These are phyloP conservation scores for Cyclopterus lumpus DNA, from an alignment of 2,797 vertebrate genomes.

Conservation along the genomic window DNA sequence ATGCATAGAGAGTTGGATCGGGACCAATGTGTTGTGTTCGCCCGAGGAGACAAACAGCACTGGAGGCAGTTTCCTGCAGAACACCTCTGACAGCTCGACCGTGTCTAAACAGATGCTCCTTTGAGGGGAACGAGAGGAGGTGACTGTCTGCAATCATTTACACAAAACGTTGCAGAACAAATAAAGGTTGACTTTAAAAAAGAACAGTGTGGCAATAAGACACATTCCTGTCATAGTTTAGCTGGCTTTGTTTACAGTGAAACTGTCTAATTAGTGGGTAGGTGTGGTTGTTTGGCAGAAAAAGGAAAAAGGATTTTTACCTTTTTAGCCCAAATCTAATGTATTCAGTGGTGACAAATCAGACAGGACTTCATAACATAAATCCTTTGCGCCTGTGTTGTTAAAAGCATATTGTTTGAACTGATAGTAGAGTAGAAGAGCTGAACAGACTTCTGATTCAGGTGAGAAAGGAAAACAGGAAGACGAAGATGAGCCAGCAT, in stretches of 20 bases:
- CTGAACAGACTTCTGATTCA: conserved; percentile 37
- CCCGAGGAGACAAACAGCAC: conserved; percentile 47
- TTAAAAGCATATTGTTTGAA: conserved; percentile 33
- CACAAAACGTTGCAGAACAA: not conserved
- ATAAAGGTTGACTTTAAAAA: not conserved
- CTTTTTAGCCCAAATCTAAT: conserved; percentile 4
- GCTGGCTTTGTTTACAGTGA: not conserved
- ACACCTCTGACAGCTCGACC: conserved; percentile 34
- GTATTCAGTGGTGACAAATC: conserved; percentile 18
- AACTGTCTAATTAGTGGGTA: not conserved
- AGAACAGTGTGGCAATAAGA: not conserved
- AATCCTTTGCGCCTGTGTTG: not conserved
- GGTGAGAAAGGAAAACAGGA: conserved; percentile 33
- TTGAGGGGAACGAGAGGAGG: conserved; percentile 33
- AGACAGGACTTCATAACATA: conserved; percentile 12
- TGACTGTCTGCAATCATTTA: conserved; percentile 25
- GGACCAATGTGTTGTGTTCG: conserved; percentile 42
- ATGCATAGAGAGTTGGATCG: conserved; percentile 26
- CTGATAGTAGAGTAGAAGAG: conserved; percentile 5
- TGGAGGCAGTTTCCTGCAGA: conserved; percentile 43
- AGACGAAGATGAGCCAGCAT: conserved; percentile 21
- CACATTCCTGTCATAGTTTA: not conserved
- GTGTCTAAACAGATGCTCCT: conserved; percentile 49
- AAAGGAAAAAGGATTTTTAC: conserved; percentile 10
- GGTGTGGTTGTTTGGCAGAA: conserved; percentile 9